A percentile compares a stretch with the other conserved stretches of the same genome.
These are phyloP conservation scores for Aptenodytes forsteri DNA, from an alignment of 2,113 vertebrate species.

Conservation along the genomic window DNA sequence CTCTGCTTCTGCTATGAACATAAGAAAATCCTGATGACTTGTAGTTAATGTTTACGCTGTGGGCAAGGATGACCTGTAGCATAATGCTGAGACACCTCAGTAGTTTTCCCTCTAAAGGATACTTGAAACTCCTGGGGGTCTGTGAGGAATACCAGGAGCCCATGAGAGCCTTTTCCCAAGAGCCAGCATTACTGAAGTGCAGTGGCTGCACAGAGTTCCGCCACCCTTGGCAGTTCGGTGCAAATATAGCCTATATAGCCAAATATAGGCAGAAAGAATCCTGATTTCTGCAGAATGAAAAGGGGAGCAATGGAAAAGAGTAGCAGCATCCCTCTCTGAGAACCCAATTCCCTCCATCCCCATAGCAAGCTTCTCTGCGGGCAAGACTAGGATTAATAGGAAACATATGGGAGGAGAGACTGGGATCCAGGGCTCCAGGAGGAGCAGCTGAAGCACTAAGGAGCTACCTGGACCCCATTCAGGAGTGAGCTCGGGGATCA, in stretches of 20 bases:
- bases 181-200: not conserved
- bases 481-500: slow-evolving; percentile 54
- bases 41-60: not conserved
- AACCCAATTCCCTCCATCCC: not conserved
- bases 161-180: not conserved
- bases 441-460: not conserved
- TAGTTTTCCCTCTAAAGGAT: not conserved
- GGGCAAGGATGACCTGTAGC: not conserved
- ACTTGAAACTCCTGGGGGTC: not conserved
- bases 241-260: not conserved
- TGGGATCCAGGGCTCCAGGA: not conserved
- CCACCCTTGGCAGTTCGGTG: not conserved
- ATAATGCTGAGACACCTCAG: not conserved
- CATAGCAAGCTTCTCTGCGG: not conserved
- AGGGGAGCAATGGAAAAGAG: not conserved
- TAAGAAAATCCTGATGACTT: not conserved
- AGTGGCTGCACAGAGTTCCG: not conserved
- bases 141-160: not conserved
- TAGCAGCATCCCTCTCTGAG: not conserved
- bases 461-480: slow-evolving; percentile 49
- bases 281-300: not conserved
- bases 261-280: not conserved
- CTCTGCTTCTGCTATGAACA: not conserved
- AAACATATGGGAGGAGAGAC: not conserved
- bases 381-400: not conserved